Evolutionary conservation across 2,888 invertebrate genomes (phyloP).

Genomic region (Chrysopilus asiliformis): DNA sequence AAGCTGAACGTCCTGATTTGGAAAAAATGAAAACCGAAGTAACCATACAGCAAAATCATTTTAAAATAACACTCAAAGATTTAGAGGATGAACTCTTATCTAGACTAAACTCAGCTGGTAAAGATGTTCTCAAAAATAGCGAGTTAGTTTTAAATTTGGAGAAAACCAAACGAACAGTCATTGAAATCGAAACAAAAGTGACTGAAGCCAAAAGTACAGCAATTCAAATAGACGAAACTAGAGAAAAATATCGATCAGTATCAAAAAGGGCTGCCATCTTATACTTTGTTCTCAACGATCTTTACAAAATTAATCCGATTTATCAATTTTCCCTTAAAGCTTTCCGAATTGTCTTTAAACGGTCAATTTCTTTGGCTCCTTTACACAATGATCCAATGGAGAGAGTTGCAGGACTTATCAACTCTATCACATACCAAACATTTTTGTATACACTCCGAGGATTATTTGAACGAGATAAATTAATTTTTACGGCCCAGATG

Average conservation of each 20-base stretch:
- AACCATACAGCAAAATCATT: constrained; percentile 87
- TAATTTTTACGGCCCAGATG: constrained; percentile 82
- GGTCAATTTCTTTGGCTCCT: constrained; percentile 61
- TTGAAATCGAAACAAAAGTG: constrained; percentile 78
- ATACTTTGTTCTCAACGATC: constrained; percentile 86
- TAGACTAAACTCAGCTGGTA: constrained; percentile 77
- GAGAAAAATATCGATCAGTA: constrained; percentile 76
- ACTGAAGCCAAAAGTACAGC: constrained; percentile 78
- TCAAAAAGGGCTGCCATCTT: constrained; percentile 78
- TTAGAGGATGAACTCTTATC: constrained; percentile 84
- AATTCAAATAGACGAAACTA: constrained; percentile 78
- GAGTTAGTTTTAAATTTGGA: constrained; percentile 85
- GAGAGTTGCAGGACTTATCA: constrained; percentile 64
- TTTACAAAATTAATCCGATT: constrained; percentile 85
- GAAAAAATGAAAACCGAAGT: constrained; percentile 71
- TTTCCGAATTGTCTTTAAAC: constrained; percentile 82
- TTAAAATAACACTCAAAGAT: constrained; percentile 80
- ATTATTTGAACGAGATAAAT: constrained; percentile 82
- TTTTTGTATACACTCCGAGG: constrained; percentile 83
- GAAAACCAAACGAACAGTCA: constrained; percentile 84
- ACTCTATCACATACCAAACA: constrained; percentile 76
- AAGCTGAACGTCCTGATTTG: constrained; percentile 83
- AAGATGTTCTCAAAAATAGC: constrained; percentile 82
- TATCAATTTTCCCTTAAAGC: constrained; percentile 94
- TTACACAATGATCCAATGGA: constrained; percentile 52